These are phyloP conservation scores for Mamestra brassicae DNA, from an alignment of 2,888 invertebrate genomes.

Conservation along the genomic window DNA sequence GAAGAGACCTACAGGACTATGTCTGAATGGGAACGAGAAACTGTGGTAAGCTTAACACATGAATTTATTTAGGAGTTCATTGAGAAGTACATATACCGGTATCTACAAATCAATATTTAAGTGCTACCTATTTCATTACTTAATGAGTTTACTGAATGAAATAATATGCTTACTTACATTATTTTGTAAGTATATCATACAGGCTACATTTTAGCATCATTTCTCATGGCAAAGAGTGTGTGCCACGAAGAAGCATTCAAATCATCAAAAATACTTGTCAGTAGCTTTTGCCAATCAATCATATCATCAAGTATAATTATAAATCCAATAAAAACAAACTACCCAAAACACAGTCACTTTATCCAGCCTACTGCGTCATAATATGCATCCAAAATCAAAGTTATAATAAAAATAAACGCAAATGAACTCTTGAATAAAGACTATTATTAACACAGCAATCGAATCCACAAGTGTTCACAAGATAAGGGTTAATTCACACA, in stretches of 20 bases:
- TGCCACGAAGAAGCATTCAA: no score
- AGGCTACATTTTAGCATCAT: no score
- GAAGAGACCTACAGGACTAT: no score
- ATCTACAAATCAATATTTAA: not conserved
- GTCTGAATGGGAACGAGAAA: no score
- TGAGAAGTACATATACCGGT: not conserved
- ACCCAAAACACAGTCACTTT: not conserved
- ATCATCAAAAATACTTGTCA: not conserved
- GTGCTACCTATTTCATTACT: no score
- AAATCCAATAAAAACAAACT: not conserved
- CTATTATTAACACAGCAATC: slow-evolving; percentile 37
- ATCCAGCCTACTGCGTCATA: slow-evolving; percentile 9
- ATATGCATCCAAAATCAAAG: slow-evolving; percentile 12
- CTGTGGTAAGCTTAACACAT: no score
- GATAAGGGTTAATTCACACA: slow-evolving; percentile 75
- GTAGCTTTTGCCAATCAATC: not conserved
- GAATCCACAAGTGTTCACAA: slow-evolving; percentile 50
- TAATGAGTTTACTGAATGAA: no score
- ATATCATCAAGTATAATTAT: not conserved
- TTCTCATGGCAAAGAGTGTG: no score
- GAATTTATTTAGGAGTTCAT: not conserved
- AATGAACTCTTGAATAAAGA: slow-evolving; percentile 35
- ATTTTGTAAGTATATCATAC: no score
- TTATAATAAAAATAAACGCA: slow-evolving; percentile 19
- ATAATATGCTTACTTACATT: no score